phyloP scores from a whole-genome alignment of 2,888 invertebrate species.

The Phragmatobia fuliginosa region DNA sequence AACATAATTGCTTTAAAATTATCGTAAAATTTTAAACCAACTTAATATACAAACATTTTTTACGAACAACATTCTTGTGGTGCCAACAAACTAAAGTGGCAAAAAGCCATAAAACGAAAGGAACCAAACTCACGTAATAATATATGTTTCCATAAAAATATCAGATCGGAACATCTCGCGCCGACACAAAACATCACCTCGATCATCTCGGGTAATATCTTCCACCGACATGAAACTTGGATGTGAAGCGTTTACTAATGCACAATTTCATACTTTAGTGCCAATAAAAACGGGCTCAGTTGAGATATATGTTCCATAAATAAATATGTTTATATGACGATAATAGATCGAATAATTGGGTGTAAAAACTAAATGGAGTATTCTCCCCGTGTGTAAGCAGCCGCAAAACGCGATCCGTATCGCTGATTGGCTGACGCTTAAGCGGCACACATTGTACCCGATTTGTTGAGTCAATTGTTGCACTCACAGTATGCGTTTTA shows the following conservation, averaged over 20 bases:
- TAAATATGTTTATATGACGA: constrained; percentile 76
- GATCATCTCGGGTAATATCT: constrained; percentile 79
- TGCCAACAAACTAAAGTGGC: constrained; percentile 67
- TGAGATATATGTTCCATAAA: constrained; percentile 74
- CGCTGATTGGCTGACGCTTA: constrained; percentile 63
- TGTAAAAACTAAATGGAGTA: constrained; percentile 72
- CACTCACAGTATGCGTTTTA: constrained; percentile 37
- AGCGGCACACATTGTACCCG: constrained; percentile 61
- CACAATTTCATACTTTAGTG: constrained; percentile 82
- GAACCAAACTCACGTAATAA: constrained; percentile 67
- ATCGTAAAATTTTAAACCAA: constrained; percentile 20
- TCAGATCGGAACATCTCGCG: constrained; percentile 67
- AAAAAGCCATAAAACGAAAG: constrained; percentile 72
- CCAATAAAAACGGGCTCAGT: constrained; percentile 76
- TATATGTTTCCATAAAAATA: constrained; percentile 79
- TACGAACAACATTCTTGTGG: constrained; percentile 49
- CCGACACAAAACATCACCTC: constrained; percentile 72
- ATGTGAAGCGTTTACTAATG: constrained; percentile 82
- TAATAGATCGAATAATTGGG: constrained; percentile 81
- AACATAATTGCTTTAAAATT: constrained; percentile 13
- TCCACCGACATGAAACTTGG: constrained; percentile 68
- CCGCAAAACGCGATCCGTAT: constrained; percentile 42
- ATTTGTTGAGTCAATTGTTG: constrained; percentile 51
- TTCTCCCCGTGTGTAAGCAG: constrained; percentile 59
- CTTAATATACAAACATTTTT: constrained; percentile 23